Evolutionary conservation across 2,888 invertebrate species (phyloP), one percentile per base, ranked within the genome.

Genomic region (Oxytorus armatus): DNA sequence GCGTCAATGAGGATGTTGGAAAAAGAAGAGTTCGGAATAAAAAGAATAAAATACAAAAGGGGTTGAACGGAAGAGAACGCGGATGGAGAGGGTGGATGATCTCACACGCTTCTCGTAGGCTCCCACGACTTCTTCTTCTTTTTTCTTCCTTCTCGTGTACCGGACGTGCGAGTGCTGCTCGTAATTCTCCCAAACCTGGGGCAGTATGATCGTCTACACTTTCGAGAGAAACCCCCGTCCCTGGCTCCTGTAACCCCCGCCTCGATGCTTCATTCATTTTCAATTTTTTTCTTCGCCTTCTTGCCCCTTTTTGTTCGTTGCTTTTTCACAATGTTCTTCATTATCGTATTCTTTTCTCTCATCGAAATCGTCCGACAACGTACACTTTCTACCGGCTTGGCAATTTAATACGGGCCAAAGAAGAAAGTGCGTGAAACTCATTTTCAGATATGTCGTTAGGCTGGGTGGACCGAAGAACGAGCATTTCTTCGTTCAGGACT

Each of bases 121-220:
- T 75, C 75, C 75, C 75, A 75, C 75, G 75, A 75, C 49, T 59
- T 39, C 10, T 49, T 68, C n/a, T 23, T 59, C 25, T 47, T 14
- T 51, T 59, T 25, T 75, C 53, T 63, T 75, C 59, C 68, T 23
- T 59, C 59, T 75, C 75, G 39, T 75, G 75, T 75, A 75, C 75
- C 75, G 75, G 75, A 75, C 75, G 75, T 68, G 66, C 75, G 66
- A 75, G 75, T 59, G 44, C 75, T 59, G 75, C 8, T 29, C 57
- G 49, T 75, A 75, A 75, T 75, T 74, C 51, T 21, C 65, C 65
- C 75, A 75, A 75, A 66, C 68, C 33, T 42, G 57, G 39, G 47
- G 51, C 29, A 42, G 59, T 57, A 66, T 23, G 74, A 47, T 75
- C 59, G 68, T 59, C 59, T 49, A 75, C 53, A 75, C 68, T 59